Conservation (phyloP, 2,113 vertebrate genomes). For the Addax nasomaculatus region DNA sequence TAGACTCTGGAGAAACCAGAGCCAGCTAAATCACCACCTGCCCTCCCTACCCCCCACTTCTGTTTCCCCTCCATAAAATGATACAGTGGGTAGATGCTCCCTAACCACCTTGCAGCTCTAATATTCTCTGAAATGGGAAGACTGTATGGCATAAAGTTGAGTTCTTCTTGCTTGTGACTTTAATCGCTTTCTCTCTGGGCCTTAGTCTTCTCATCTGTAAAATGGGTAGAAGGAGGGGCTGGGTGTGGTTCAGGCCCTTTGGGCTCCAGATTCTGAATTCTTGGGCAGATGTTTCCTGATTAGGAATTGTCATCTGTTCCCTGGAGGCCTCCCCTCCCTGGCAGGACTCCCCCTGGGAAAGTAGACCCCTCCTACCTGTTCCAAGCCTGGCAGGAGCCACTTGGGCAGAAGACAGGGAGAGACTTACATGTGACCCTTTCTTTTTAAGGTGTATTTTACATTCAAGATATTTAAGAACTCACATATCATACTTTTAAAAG, state of each 20-base stretch:
- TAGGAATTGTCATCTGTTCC: neutral
- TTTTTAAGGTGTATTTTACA: neutral
- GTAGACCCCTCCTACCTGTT: neutral
- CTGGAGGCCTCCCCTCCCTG: neutral
- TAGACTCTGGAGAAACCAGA: neutral
- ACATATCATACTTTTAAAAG: neutral
- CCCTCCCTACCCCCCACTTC: accelerated
- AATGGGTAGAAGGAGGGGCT: neutral
- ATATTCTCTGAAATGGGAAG: neutral
- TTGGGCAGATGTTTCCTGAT: neutral
- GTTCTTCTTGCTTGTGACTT: neutral
- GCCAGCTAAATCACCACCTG: neutral
- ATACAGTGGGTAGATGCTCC: neutral
- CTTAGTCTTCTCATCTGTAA: neutral
- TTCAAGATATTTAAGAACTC: neutral
- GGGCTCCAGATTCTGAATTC: neutral
- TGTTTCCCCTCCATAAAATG: neutral
- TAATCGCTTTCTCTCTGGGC: neutral
- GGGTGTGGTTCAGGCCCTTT: neutral
- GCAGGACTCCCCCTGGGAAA: neutral
- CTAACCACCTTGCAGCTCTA: neutral
- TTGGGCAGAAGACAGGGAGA: neutral
- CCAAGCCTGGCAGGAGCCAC: neutral
- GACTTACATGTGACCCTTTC: neutral
- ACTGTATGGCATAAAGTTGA: too few species aligned